phyloP scores from a whole-genome alignment of 2,888 invertebrate species.

The Thecocarcelia acutangulata region DNA sequence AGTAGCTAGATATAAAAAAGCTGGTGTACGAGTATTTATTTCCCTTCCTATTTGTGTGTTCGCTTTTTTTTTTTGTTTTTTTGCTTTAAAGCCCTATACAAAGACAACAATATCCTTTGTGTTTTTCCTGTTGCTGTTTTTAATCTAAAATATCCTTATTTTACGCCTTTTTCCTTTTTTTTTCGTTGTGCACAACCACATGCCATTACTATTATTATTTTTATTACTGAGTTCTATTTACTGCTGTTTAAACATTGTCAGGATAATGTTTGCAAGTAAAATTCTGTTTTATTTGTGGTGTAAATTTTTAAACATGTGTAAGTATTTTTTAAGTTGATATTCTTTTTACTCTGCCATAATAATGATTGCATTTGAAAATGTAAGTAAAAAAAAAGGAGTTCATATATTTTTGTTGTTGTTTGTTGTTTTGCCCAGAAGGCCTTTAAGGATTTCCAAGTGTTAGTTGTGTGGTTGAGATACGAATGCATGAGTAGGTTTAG shows the following conservation, averaged over 20 bases:
- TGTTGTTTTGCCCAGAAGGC: conserved; percentile 37
- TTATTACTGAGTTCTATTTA: conserved; percentile 28
- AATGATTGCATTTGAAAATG: conserved; percentile 36
- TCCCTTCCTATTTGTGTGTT: conserved; percentile 8
- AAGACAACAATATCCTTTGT: conserved; percentile 40
- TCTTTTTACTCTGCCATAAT: conserved; percentile 10
- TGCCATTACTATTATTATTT: conserved; percentile 45
- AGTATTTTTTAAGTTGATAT: conserved; percentile 22
- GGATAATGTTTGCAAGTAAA: conserved; percentile 43
- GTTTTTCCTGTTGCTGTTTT: conserved; percentile 41
- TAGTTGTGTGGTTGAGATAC: conserved; percentile 34
- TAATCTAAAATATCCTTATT: conserved; percentile 60
- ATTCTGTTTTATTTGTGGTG: conserved; percentile 7
- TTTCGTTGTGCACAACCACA: conserved; percentile 1
- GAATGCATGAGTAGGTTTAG: conserved; percentile 41
- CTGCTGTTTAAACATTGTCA: conserved; percentile 30
- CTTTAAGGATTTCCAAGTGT: conserved; percentile 54
- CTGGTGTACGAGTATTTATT: background rate
- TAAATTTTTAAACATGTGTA: conserved; percentile 11
- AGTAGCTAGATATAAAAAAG: conserved; percentile 22
- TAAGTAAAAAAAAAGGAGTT: background rate
- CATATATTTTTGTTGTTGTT: background rate
- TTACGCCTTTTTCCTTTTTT: conserved; percentile 51
- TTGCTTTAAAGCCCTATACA: conserved; percentile 7
- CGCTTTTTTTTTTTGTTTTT: conserved; percentile 1